Conservation (phyloP, 2,888 invertebrate genomes). For the Oscheius sp. region DNA sequence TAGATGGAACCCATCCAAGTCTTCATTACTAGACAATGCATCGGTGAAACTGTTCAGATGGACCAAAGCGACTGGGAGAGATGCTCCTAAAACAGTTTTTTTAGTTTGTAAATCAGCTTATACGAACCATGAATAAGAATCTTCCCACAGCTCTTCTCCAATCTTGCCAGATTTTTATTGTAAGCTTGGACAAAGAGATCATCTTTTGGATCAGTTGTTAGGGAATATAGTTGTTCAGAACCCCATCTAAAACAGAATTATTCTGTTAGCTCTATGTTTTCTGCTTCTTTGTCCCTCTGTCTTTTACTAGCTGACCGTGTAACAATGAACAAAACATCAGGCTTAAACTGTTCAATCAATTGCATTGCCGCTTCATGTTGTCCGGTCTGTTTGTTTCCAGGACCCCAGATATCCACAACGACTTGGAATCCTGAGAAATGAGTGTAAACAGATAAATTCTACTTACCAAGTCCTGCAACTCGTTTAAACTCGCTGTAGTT, state of each 20-base stretch:
- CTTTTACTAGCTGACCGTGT: neutral
- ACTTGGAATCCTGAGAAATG: neutral
- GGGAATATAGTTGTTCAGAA: neutral
- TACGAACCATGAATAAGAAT: neutral
- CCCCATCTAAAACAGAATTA: too few relatives aligned
- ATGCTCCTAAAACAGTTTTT: neutral
- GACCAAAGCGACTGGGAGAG: neutral
- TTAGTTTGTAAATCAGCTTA: neutral
- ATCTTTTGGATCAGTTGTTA: neutral
- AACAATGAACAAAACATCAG: constrained; percentile 2
- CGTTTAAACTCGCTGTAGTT: constrained; percentile 14
- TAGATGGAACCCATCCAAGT: neutral
- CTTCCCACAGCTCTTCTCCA: neutral
- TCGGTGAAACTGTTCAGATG: neutral
- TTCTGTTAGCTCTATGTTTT: too few relatives aligned
- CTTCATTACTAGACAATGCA: neutral
- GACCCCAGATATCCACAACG: neutral
- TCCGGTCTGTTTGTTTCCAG: too few relatives aligned
- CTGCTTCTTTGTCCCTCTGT: too few relatives aligned
- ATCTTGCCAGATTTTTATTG: neutral
- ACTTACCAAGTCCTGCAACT: constrained; percentile 2
- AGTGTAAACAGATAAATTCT: neutral
- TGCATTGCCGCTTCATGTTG: neutral
- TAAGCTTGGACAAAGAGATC: neutral
- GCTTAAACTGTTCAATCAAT: constrained; percentile 2